phyloP scores from a whole-genome alignment of 2,113 vertebrate species.

The Mus pahari region DNA sequence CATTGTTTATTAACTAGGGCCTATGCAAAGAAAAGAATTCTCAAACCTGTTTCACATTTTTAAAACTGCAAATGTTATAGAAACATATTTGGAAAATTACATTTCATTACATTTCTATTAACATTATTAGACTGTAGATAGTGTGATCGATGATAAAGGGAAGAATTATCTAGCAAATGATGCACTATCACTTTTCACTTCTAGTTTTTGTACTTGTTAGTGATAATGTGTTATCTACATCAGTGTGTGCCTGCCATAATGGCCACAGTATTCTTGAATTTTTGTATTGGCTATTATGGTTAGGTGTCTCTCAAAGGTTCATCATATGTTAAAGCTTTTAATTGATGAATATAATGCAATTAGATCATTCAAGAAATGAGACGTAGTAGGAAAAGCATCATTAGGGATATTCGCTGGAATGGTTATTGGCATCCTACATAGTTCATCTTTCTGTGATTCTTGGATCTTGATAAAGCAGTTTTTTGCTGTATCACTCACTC shows the following conservation, averaged over 20 bases:
- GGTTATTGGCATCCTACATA: neutral
- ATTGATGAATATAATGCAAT: neutral
- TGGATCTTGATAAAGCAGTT: neutral
- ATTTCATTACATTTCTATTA: neutral
- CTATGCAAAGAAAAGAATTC: neutral
- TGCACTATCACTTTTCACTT: neutral
- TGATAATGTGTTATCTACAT: neutral
- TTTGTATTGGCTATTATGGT: constrained; percentile 8
- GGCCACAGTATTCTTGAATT: neutral
- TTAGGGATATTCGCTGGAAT: neutral
- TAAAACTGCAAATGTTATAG: neutral
- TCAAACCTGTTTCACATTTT: neutral
- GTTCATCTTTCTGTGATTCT: neutral
- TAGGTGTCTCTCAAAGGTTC: neutral
- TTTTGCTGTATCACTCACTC: neutral
- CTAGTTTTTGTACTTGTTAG: neutral
- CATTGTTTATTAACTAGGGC: neutral
- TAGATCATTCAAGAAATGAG: neutral
- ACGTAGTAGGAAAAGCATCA: neutral
- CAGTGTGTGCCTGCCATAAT: neutral
- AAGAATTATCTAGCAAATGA: neutral
- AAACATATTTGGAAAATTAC: constrained; percentile 5
- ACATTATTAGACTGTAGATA: neutral
- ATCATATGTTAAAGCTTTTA: neutral
- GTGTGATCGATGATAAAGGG: neutral